Base-by-base conservation (phyloP, 2,888 invertebrate species). In the Cerceris ruficornis region DNA sequence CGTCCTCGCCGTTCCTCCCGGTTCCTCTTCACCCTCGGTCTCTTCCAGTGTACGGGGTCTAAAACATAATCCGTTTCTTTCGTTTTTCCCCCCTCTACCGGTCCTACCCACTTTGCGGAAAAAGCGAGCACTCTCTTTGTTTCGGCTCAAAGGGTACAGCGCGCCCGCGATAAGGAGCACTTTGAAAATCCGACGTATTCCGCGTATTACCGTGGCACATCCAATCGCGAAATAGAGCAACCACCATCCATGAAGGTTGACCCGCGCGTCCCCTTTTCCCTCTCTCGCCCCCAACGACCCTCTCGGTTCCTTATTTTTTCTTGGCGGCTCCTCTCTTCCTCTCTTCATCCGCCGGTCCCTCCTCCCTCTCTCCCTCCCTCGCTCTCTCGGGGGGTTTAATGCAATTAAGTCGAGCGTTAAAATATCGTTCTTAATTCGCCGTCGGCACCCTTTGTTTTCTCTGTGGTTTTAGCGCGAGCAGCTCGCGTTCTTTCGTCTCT, bases 351-450 rank as follows among this genome's bases (percentile, higher is more conserved):
- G 11, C 50, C 50, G 28, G 17, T 8, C 42, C 42, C 1, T 17
- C 57, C 5, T 9, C 9, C 43, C 8, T 43, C 46, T 5, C 14
- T 54, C 66, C 46, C 70, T 69, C 68, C 61, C 71, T 68, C 66
- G 17, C 83, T 75, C 80, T 77, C 80, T 28, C 28, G 28, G 28
- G 28, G 28, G 84, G 87, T 86, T 86, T 88, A 88, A 88, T 86
- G 87, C 87, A 88, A 88, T 89, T 89, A 89, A 88, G 85, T 88
- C 88, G 87, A 88, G 89, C 89, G 87, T 89, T 89, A 89, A 89
- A 89, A 89, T 88, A 89, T 89, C 86, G 88, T 88, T 88, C 88
- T 89, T 87, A 89, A 89, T 89, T 89, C 87, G 84, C 86, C 80
- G 83, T 69, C 87, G 81, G 86, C 81, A 81, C 85, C 77, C 86